Evolutionary conservation across 2,888 invertebrate genomes (phyloP), one percentile per base, ranked within the genome.

Genomic region (Neuroscelio doddi): DNA sequence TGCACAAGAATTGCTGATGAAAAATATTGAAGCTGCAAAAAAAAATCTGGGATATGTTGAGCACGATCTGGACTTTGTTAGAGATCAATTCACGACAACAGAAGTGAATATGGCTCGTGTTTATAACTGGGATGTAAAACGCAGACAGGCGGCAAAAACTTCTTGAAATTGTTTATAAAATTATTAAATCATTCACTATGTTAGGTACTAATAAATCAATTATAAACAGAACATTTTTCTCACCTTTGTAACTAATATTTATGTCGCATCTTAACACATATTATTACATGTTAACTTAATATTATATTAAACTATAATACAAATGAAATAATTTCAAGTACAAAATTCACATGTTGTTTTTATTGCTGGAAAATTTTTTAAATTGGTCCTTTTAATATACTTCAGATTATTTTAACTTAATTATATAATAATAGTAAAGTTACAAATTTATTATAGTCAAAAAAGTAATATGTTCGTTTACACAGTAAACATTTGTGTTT

Each of bases 71-170:
- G 96, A 97, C 85, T 98, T 96, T 85, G 87, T 98, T 55, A 90
- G 97, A 80, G 98, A 98, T 87, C 98, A 98, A 86, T 93, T 95
- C 80, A 99, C 98, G 10, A 98, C 97, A 14, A 95, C 96, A 39
- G 98, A 99, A 90, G 98, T 98, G 16, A 98, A 98, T 85, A 97
- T 98, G 96, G 98, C 98, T 24, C 88, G 98, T 81, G 96, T 98
- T 16, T 97, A 95, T 85, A 98, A 98, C 85, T 98, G 97, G 97
- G 95, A 97, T 86, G 96, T 98, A 1, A 97, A 97, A 85, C 90
- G 92, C 80, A 90, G 95, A 70, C 93, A 95, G 85, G 91, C 93
- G 30, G 90, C 90, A 32, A 91, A 90, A 61, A 17, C 63, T 7
- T 12, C 50, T 45, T 64, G 39, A 66, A 56, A 17, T 21, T 14